Evolutionary conservation across 2,113 vertebrate genomes (phyloP), one percentile per base, ranked within the genome.

Genomic region (Syngnathus floridae): DNA sequence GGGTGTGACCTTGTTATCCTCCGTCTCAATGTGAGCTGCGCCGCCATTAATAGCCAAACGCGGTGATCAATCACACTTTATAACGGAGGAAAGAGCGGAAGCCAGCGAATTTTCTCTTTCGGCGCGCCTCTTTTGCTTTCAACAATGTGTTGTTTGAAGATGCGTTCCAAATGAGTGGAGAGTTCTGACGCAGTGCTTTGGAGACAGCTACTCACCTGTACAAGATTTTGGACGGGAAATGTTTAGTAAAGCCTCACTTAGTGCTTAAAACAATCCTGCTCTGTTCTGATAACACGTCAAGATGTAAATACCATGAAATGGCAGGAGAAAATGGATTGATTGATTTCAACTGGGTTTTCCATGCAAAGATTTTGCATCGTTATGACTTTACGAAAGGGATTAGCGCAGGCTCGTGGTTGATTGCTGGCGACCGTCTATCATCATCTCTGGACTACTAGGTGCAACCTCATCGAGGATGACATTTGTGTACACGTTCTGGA

Each of bases 401-500:
- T 31, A 31, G 26, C 26, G 3, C 26, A 31, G 46, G 56, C 45
- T 63, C 72, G 70, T 58, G 74, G 73, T n/a, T 41, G 37, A 67
- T 65, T 61, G 72, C 71, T 71, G 46, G 61, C 45, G 65, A 70
- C 73, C 76, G 80, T 85, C 73, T 71, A 64, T 88, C 84, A 82
- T 79, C 77, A 77, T 65, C 60, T 68, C 72, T 40, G 68, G 71
- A 61, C 72, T 70, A 62, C 37, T 77, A 69, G 75, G 65, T 65
- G 62, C 73, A 84, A 72, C 80, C 72, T 76, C 66, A 83, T 82
- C 79, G 77, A 82, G 84, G 81, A 65, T 67, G 51, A 80, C 73
- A 70, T 75, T 62, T 72, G 71, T 87, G 72, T 85, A 84, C 84
- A 77, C 81, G 80, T 68, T 71, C 51, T 76, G 78, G 71, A 77